Percentiles rank a stretch among this genome's conserved stretches.
Conservation (phyloP, 2,888 invertebrate species). For the Agrotis exclamationis region DNA sequence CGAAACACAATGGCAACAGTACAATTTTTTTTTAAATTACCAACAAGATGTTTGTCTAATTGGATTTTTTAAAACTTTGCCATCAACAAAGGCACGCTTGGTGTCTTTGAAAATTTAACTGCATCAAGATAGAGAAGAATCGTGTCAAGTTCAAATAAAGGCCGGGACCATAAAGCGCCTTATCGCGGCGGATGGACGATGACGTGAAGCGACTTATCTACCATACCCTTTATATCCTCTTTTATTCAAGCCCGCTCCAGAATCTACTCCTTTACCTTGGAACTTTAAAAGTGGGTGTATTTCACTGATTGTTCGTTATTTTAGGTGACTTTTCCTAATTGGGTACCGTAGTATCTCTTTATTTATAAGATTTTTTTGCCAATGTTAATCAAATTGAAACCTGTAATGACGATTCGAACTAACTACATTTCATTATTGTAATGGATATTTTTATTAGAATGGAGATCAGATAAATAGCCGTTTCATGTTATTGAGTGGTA, state of each 20-base stretch:
- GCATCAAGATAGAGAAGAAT: conserved; percentile 78
- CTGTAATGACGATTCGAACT: too few relatives aligned
- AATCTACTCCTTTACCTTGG: conserved; percentile 57
- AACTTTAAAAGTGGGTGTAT: conserved; percentile 31
- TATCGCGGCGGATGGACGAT: conserved; percentile 80
- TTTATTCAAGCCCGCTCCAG: conserved; percentile 68
- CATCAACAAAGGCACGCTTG: conserved; percentile 52
- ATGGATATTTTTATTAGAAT: too few relatives aligned
- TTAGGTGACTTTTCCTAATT: background rate
- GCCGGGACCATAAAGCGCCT: conserved; percentile 79
- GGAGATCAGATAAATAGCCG: too few relatives aligned
- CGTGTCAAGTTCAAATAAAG: conserved; percentile 87
- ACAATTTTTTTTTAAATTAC: too few relatives aligned
- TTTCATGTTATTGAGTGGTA: too few relatives aligned
- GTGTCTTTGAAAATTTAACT: conserved; percentile 73
- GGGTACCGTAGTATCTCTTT: background rate
- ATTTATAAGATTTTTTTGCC: too few relatives aligned
- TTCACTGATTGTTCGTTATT: conserved; percentile 17
- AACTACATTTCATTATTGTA: too few relatives aligned
- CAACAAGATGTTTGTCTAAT: background rate
- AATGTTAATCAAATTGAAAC: too few relatives aligned
- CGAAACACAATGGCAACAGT: too few relatives aligned
- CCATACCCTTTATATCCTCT: conserved; percentile 70
- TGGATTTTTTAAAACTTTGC: conserved; percentile 19
- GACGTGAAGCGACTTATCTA: conserved; percentile 79